phyloP scores from a whole-genome alignment of 1,140 invertebrate species.

The Geopemphigus sp. region DNA sequence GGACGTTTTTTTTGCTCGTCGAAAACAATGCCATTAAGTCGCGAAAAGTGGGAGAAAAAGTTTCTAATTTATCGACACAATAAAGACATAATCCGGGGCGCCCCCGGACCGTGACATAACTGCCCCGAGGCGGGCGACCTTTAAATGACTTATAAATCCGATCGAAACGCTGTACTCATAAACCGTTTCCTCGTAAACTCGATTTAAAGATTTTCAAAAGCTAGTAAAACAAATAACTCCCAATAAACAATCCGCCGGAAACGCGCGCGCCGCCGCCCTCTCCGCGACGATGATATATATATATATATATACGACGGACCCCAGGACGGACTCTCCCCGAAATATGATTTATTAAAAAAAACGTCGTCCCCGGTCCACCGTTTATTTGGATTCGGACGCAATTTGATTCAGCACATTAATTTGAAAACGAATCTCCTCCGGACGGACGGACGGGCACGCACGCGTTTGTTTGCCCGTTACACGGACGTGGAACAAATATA shows the following conservation, averaged over 20 bases:
- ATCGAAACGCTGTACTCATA: conserved; percentile 29
- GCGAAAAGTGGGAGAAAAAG: conserved; percentile 27
- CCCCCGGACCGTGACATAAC: conserved; percentile 35
- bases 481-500: no score
- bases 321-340: conserved; percentile 15
- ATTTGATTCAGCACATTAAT: conserved; percentile 30
- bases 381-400: background rate
- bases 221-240: conserved; percentile 43
- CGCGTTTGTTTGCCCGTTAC: no score
- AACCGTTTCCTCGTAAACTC: conserved; percentile 39
- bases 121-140: conserved; percentile 22
- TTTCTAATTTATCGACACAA: conserved; percentile 49
- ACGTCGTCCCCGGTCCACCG: no score
- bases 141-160: conserved; percentile 47
- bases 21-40: conserved; percentile 44
- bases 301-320: conserved; percentile 17
- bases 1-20: background rate
- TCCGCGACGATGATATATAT: conserved; percentile 14
- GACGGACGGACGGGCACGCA: no score
- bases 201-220: conserved; percentile 49
- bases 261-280: background rate
- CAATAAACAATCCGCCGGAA: conserved; percentile 45
- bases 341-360: conserved; percentile 39
- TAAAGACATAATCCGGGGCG: conserved; percentile 46
- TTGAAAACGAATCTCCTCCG: conserved; percentile 28